Percentiles rank a stretch among this genome's conserved stretches.
Conservation (phyloP, 2,113 vertebrate species). For the Pygoscelis adeliae region DNA sequence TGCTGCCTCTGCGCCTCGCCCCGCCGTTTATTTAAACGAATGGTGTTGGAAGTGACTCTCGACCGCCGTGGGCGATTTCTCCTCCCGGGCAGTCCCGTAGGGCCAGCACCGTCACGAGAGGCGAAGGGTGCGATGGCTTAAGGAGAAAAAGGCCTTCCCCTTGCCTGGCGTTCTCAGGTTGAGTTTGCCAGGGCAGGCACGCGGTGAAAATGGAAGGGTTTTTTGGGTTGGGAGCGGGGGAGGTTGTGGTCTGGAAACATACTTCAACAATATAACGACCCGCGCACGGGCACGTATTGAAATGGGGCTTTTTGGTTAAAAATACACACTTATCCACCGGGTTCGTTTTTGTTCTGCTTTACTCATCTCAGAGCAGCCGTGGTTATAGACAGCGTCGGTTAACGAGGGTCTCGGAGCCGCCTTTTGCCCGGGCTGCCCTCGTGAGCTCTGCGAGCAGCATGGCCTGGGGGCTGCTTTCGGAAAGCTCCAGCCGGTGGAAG, state of each 20-base stretch:
- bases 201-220: background rate
- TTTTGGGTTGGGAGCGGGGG: background rate
- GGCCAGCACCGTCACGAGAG: accelerated
- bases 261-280: accelerated
- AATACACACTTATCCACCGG: background rate
- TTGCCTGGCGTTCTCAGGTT: no score
- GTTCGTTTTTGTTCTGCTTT: background rate
- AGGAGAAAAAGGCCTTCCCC: background rate
- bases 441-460: accelerated
- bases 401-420: accelerated
- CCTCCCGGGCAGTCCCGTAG: accelerated
- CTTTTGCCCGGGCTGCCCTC: background rate
- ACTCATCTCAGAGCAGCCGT: accelerated
- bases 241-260: background rate
- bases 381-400: accelerated
- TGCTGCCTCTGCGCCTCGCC: background rate
- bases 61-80: accelerated
- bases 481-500: background rate
- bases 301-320: background rate
- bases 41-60: background rate
- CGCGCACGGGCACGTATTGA: background rate
- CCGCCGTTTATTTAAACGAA: background rate
- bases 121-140: background rate
- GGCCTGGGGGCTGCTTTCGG: accelerated
- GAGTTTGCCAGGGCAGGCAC: background rate